phyloP scores from a whole-genome alignment of 1,140 invertebrate genomes.

The Olivierus martensii region DNA sequence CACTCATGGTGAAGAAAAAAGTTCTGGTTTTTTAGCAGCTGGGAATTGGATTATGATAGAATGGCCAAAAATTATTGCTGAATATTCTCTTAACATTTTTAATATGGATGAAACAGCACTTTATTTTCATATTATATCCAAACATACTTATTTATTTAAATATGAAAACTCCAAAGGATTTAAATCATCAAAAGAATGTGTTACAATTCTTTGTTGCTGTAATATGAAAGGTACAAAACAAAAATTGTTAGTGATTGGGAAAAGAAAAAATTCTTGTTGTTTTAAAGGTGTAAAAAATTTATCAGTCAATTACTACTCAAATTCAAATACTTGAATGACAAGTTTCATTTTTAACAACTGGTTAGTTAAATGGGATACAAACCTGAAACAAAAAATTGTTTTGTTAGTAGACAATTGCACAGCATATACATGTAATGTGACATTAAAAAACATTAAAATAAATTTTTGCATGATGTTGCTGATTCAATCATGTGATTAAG shows the following conservation, averaged over 20 bases:
- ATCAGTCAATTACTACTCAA: conserved; percentile 29
- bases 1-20: background rate
- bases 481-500: background rate
- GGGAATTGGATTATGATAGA: background rate
- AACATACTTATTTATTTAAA: background rate
- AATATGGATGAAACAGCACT: background rate
- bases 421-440: background rate
- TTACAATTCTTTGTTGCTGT: background rate
- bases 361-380: background rate
- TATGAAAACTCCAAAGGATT: background rate
- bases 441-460: background rate
- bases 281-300: conserved; percentile 32
- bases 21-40: background rate
- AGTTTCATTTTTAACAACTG: background rate
- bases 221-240: background rate
- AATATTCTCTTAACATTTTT: background rate
- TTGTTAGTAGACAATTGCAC: background rate
- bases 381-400: background rate
- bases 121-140: background rate
- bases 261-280: conserved; percentile 32
- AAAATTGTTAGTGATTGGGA: conserved; percentile 26
- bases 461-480: background rate
- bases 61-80: background rate
- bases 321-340: conserved; percentile 37
- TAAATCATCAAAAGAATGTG: too few species aligned